phyloP scores from a whole-genome alignment of 2,888 invertebrate genomes.

The Lamproptera curius region DNA sequence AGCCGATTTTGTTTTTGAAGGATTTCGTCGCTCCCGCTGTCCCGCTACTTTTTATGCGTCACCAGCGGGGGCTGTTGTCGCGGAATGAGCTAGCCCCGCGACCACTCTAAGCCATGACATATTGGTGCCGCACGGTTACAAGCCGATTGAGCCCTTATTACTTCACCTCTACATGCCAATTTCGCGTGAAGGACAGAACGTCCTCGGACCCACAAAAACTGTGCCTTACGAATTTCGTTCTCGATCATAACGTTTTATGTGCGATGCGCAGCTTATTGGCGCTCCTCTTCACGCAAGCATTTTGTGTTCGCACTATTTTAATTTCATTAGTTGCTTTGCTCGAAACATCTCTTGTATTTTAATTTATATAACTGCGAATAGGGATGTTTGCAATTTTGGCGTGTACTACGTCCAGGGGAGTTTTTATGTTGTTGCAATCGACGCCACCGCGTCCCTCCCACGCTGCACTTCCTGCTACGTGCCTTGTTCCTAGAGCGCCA shows the following conservation, averaged over 20 bases:
- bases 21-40: slow-evolving; percentile 40
- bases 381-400: neutral
- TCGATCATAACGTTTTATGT: slow-evolving; percentile 20
- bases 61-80: slow-evolving; percentile 18
- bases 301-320: slow-evolving; percentile 19
- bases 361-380: slow-evolving; percentile 4
- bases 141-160: neutral
- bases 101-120: slow-evolving; percentile 12
- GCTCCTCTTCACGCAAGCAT: slow-evolving; percentile 15
- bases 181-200: neutral
- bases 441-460: slow-evolving; percentile 9
- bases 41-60: slow-evolving; percentile 26
- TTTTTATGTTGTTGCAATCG: no score
- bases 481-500: slow-evolving; percentile 1
- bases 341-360: slow-evolving; percentile 9
- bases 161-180: neutral
- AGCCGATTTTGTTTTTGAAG: slow-evolving; percentile 46
- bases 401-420: no score
- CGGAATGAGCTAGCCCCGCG: slow-evolving; percentile 18
- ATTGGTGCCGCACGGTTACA: neutral
- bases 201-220: slow-evolving; percentile 2
- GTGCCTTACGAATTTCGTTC: slow-evolving; percentile 15
- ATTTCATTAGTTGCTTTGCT: slow-evolving; percentile 16
- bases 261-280: slow-evolving; percentile 16
- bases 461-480: slow-evolving; percentile 14